phyloP scores from a whole-genome alignment of 2,797 vertebrate species.

The Rhinatrema bivittatum region DNA sequence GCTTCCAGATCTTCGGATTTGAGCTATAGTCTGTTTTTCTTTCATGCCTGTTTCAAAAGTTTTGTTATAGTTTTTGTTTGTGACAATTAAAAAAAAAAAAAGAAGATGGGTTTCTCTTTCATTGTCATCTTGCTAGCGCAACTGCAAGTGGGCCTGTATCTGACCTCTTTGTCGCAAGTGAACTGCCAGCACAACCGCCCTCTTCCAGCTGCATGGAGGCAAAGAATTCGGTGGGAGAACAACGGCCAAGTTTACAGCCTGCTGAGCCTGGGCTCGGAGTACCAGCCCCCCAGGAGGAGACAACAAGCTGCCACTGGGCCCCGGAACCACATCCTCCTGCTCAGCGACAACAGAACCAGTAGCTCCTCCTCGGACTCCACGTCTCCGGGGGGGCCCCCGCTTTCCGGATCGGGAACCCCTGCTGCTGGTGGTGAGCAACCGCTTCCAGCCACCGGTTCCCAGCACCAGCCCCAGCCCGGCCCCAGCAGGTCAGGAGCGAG shows the following conservation, averaged over 20 bases:
- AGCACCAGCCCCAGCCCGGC: slow-evolving; percentile 10
- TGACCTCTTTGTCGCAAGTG: slow-evolving; percentile 59
- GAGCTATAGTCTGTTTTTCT: neutral
- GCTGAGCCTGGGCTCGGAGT: slow-evolving; percentile 66
- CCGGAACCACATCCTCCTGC: slow-evolving; percentile 35
- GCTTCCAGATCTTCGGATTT: no score
- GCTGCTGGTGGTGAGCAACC: neutral
- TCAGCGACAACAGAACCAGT: slow-evolving; percentile 46
- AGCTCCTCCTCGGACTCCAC: slow-evolving; percentile 19
- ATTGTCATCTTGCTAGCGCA: slow-evolving; percentile 18
- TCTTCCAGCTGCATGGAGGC: slow-evolving; percentile 62
- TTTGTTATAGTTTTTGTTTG: no score
- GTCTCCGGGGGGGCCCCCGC: slow-evolving; percentile 21
- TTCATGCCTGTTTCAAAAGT: neutral
- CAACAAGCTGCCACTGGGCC: slow-evolving; percentile 34
- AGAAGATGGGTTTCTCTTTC: neutral
- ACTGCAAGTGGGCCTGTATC: slow-evolving; percentile 48
- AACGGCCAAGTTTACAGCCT: slow-evolving; percentile 81
- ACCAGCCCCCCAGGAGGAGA: slow-evolving; percentile 64
- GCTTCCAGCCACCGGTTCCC: slow-evolving; percentile 6
- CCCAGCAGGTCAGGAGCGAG: slow-evolving; percentile 31
- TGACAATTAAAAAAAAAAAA: neutral
- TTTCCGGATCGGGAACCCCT: slow-evolving; percentile 24
- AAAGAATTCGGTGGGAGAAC: slow-evolving; percentile 77
- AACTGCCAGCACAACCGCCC: slow-evolving; percentile 49